Base-by-base conservation (phyloP, 2,888 invertebrate species). In the Agonum fuliginosum region DNA sequence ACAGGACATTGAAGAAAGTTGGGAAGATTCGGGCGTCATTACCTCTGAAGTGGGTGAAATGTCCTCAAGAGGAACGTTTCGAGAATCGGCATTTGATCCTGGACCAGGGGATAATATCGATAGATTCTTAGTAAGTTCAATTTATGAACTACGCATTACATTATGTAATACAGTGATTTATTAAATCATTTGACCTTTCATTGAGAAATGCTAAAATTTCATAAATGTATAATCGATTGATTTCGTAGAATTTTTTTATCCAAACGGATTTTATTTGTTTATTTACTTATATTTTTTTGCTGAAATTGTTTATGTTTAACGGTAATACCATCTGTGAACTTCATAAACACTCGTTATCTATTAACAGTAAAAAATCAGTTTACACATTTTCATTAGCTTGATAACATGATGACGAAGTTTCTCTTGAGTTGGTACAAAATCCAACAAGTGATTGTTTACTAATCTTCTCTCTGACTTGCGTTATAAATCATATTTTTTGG, bases 391-490 rank as follows among this genome's bases (percentile, higher is more conserved):
- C 58, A 58, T 65, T 65, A 65, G 34, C 37, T 14, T 78, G 24
- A 65, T 58, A 65, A 75, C 24, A 48, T 78, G 70, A 80, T 81
- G 81, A 82, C 78, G 78, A 80, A 69, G 51, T 54, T 62, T 65
- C 34, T 27, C 46, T 80, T 81, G 84, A 84, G 79, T 83, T 83
- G 81, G 83, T 41, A 30, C 30, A 65, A 65, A 65, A 41, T 12
- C n/a, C 67, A 37, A 22, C 67, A 6, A n/a, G 14, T 67, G 67
- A 67, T 76, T 81, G 82, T 78, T 70, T 79, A 79, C 83, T 87
- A 87, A 87, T 87, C 87, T 87, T 87, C 87, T 87, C 86, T 85
- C 86, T 86, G 86, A 86, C 73, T 41, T 10, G 14, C n/a, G 51
- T 30, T 78, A 78, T 34, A 22, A 58, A 74, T 19, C 70, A n/a